phyloP scores from a whole-genome alignment of 2,888 invertebrate species.

The Steinernema carpocapsae region DNA sequence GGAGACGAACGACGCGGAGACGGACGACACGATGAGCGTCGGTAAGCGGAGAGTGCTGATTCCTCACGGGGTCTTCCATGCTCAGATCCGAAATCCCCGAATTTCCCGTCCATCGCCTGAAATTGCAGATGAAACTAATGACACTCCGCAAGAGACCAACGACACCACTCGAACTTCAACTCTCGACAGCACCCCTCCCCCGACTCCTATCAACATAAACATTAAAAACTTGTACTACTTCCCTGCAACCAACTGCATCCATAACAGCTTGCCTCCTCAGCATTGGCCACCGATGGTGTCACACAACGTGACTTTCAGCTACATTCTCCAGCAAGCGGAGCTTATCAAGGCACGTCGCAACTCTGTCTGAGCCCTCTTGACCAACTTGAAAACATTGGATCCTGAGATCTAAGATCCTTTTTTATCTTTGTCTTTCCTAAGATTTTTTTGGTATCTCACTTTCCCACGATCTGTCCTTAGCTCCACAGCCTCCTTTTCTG shows the following conservation, averaged over 20 bases:
- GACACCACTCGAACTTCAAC: too few species aligned
- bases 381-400: too few species aligned
- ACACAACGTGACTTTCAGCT: constrained; percentile 1
- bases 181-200: neutral
- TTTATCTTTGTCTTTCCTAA: too few species aligned
- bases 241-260: neutral
- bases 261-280: neutral
- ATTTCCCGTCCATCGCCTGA: too few species aligned
- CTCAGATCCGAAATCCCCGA: constrained; percentile 1
- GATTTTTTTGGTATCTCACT: neutral
- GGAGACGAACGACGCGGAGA: neutral
- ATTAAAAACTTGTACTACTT: neutral
- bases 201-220: neutral
- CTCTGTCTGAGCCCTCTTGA: neutral
- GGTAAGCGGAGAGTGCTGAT: neutral
- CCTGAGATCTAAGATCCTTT: too few species aligned
- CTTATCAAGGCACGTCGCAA: neutral
- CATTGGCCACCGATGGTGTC: neutral
- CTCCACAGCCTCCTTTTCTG: too few species aligned
- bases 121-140: too few species aligned
- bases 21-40: constrained; percentile 7
- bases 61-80: neutral
- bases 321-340: neutral
- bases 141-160: too few species aligned
- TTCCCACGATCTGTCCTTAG: neutral